Conservation (phyloP, 2,888 invertebrate genomes). For the Operophtera brumata region DNA sequence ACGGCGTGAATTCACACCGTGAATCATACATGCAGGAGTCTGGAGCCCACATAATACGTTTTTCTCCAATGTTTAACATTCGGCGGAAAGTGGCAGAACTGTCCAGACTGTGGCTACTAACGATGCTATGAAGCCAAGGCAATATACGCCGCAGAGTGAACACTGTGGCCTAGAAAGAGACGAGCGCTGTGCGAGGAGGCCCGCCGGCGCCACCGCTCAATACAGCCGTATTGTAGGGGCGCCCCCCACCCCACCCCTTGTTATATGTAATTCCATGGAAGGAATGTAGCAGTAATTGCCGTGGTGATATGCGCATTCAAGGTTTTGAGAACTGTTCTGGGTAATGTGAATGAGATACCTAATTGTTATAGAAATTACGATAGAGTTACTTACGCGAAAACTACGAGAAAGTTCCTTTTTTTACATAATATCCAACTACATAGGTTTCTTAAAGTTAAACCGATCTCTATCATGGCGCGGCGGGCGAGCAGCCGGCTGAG, state of each 20-base stretch:
- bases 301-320: conserved; percentile 44
- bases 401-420: too few species aligned
- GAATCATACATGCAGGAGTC: too few species aligned
- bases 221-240: conserved; percentile 48
- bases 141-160: conserved; percentile 48
- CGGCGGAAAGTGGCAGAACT: background rate
- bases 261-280: conserved; percentile 53
- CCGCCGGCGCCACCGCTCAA: conserved; percentile 48
- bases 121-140: conserved; percentile 22
- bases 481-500: too few species aligned
- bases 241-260: conserved; percentile 45
- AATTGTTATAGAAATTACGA: too few species aligned
- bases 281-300: conserved; percentile 58
- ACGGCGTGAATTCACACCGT: too few species aligned
- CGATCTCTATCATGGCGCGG: too few species aligned
- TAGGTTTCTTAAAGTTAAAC: too few species aligned
- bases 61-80: too few species aligned
- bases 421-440: too few species aligned
- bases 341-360: background rate
- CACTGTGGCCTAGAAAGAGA: conserved; percentile 43
- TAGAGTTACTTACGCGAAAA: too few species aligned
- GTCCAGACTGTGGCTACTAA: background rate
- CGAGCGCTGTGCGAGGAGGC: conserved; percentile 40
- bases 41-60: too few species aligned
- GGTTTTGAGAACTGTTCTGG: background rate